Percentiles rank a stretch among this genome's conserved stretches.
Conservation (phyloP, 1,140 invertebrate species). For the Potamilus streckersoni region DNA sequence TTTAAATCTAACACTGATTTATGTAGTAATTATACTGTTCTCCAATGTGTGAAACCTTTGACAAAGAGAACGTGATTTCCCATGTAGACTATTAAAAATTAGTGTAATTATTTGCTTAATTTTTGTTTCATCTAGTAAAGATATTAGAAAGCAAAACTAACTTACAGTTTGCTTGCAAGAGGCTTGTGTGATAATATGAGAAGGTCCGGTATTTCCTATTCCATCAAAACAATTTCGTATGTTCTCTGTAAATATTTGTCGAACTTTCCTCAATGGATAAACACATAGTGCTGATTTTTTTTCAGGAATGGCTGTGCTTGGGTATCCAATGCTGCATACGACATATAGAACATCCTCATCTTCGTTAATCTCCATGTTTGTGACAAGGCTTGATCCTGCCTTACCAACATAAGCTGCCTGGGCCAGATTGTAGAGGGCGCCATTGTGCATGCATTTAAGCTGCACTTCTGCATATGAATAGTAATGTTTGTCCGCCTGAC, state of each 20-base stretch:
- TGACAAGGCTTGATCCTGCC: too few relatives aligned
- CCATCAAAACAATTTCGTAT: constrained; percentile 65
- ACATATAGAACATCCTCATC: too few relatives aligned
- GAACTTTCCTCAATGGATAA: constrained; percentile 92
- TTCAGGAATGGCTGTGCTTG: constrained; percentile 77
- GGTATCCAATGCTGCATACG: constrained; percentile 64
- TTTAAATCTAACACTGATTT: too few relatives aligned
- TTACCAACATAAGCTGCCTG: too few relatives aligned
- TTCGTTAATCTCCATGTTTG: too few relatives aligned
- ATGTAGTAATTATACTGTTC: too few relatives aligned
- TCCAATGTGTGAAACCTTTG: too few relatives aligned
- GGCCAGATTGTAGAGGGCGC: constrained; percentile 39
- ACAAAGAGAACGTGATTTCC: too few relatives aligned
- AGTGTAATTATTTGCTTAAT: too few relatives aligned
- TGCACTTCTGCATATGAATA: constrained; percentile 74
- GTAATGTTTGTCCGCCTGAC: constrained; percentile 93
- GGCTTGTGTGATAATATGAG: constrained; percentile 46
- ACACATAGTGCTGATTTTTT: constrained; percentile 89
- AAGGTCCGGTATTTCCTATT: constrained; percentile 25
- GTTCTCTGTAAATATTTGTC: constrained; percentile 97
- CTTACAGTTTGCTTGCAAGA: constrained; percentile 42
- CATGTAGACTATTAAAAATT: too few relatives aligned
- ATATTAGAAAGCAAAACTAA: not conserved
- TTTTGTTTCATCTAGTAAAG: too few relatives aligned
- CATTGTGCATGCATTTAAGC: constrained; percentile 87